Evolutionary conservation across 2,888 invertebrate genomes (phyloP).

Genomic region (Aporophyla lueneburgensis): DNA sequence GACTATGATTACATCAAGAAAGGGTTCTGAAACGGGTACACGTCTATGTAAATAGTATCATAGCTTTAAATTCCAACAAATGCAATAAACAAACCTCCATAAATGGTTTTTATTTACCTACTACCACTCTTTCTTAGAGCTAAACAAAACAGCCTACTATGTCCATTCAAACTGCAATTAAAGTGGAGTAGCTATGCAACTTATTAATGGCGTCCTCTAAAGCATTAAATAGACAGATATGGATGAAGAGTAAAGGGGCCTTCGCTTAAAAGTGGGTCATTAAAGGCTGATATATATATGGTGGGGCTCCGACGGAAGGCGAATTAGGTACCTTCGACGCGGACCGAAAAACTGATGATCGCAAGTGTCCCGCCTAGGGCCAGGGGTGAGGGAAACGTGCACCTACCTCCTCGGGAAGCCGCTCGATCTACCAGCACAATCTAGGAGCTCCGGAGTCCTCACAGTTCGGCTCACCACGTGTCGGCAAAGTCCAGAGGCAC

Average conservation of each 20-base stretch:
- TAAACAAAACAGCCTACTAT: not conserved
- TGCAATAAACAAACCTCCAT: conserved; percentile 26
- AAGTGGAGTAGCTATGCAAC: not conserved
- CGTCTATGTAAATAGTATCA: conserved; percentile 46
- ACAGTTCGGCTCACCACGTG: too few relatives aligned
- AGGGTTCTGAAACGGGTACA: conserved; percentile 44
- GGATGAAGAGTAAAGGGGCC: not conserved
- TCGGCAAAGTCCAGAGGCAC: too few relatives aligned
- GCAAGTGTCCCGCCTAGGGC: too few relatives aligned
- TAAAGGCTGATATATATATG: too few relatives aligned
- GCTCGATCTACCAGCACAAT: too few relatives aligned
- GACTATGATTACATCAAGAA: conserved; percentile 59
- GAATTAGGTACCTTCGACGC: too few relatives aligned
- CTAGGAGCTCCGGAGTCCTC: too few relatives aligned
- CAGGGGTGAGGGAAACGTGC: too few relatives aligned
- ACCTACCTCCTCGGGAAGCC: too few relatives aligned
- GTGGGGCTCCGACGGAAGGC: too few relatives aligned
- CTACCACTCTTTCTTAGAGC: not conserved
- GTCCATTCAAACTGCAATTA: not conserved
- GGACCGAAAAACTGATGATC: too few relatives aligned
- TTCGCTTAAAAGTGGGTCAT: not conserved
- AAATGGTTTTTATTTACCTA: not conserved
- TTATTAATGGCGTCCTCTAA: not conserved
- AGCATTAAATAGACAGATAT: not conserved
- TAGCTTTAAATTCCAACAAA: conserved; percentile 32